Percentiles rank a stretch among this genome's conserved stretches.
Evolutionary conservation across 2,888 invertebrate species (phyloP).

Genomic region (Drosophila hawaiiensis): DNA sequence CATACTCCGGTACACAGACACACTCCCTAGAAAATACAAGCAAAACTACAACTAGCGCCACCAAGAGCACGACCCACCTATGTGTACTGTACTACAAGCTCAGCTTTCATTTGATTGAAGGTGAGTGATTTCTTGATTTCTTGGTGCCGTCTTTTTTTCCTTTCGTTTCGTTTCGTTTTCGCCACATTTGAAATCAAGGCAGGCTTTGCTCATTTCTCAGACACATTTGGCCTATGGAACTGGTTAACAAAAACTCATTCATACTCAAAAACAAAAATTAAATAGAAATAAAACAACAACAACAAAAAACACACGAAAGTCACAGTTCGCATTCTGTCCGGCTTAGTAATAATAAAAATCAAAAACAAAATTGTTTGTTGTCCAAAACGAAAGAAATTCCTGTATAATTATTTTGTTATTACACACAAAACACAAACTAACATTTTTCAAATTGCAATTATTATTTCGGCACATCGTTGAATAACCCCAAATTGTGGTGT

Average conservation of each 20-base stretch:
- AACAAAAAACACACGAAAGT: constrained; percentile 11
- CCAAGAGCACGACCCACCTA: constrained; percentile 33
- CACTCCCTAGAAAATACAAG: constrained; percentile 36
- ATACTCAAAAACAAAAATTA: not conserved
- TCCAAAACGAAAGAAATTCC: constrained; percentile 9
- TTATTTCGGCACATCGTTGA: constrained; percentile 29
- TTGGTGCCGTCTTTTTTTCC: constrained; percentile 35
- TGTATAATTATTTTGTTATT: constrained; percentile 5
- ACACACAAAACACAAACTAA: not conserved
- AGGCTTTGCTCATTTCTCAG: constrained; percentile 38
- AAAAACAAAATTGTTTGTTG: not conserved
- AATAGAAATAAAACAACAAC: constrained; percentile 2
- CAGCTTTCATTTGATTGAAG: constrained; percentile 54
- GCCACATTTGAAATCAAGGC: constrained; percentile 35
- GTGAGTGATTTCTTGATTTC: constrained; percentile 52
- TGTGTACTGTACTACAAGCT: constrained; percentile 34
- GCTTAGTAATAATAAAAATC: not conserved
- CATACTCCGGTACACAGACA: constrained; percentile 7
- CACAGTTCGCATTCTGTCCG: constrained; percentile 34
- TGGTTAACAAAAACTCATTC: constrained; percentile 36
- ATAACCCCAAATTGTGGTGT: constrained; percentile 17
- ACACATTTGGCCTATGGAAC: constrained; percentile 10
- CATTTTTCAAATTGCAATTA: constrained; percentile 7
- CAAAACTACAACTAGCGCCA: constrained; percentile 31
- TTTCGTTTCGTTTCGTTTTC: constrained; percentile 17